Percentiles rank a stretch among this genome's conserved stretches.
phyloP scores from a whole-genome alignment of 2,797 vertebrate species.

The Eulemur albifrons region DNA sequence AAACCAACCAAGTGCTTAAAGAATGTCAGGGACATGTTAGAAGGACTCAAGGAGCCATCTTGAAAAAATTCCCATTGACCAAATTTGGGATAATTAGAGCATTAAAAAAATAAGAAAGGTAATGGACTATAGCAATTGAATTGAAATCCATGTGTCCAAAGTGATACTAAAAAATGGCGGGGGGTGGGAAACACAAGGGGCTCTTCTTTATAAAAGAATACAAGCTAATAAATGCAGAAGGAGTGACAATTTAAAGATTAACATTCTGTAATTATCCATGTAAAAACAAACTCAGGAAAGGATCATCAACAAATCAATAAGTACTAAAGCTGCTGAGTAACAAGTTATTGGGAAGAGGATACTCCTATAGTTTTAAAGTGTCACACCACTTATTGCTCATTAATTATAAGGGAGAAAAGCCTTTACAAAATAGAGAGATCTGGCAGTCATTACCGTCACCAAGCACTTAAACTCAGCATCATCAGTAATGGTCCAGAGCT shows the following conservation, averaged over 20 bases:
- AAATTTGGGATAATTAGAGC: not conserved
- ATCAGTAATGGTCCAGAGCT: not conserved
- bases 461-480: not conserved
- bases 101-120: conserved; percentile 24
- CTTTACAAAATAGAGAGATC: not conserved
- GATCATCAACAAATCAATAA: not conserved
- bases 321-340: not conserved
- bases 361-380: not conserved
- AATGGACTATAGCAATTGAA: not conserved
- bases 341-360: not conserved
- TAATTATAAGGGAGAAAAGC: not conserved
- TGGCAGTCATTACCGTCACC: not conserved
- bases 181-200: too few relatives aligned
- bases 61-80: not conserved
- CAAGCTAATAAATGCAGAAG: not conserved
- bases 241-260: not conserved
- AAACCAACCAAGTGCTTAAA: not conserved
- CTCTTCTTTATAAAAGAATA: not conserved
- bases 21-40: not conserved
- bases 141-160: not conserved
- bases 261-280: not conserved
- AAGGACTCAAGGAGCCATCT: not conserved
- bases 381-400: not conserved
- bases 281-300: not conserved
- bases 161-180: not conserved